Conservation (phyloP, 1,140 invertebrate genomes). For the Ceratina japonica region DNA sequence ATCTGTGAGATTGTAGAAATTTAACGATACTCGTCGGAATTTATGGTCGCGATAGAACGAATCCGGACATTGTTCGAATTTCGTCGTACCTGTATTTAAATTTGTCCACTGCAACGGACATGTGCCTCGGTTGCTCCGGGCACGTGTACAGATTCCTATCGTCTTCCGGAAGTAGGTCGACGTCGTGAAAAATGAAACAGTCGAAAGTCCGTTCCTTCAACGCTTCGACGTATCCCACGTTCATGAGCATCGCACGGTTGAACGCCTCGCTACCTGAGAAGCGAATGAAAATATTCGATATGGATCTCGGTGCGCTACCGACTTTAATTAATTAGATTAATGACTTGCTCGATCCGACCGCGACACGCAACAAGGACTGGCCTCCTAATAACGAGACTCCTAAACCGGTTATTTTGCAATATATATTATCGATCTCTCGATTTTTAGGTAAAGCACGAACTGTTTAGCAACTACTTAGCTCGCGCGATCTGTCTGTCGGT, state of each 20-base stretch:
- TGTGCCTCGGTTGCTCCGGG: slow-evolving; percentile 93
- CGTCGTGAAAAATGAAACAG: slow-evolving; percentile 98
- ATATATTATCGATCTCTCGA: too few species aligned
- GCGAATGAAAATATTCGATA: neutral
- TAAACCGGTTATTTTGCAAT: too few species aligned
- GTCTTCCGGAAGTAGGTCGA: slow-evolving; percentile 95
- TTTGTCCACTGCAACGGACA: slow-evolving; percentile 96
- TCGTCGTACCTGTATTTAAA: slow-evolving; percentile 87
- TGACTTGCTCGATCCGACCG: too few species aligned
- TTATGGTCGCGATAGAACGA: neutral
- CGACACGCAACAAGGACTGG: too few species aligned
- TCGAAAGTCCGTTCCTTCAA: slow-evolving; percentile 88
- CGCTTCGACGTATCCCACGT: slow-evolving; percentile 95
- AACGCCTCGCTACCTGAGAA: slow-evolving; percentile 84
- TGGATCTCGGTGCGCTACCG: neutral
- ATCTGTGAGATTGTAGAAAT: too few species aligned
- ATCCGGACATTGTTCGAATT: too few species aligned
- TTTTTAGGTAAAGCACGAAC: too few species aligned
- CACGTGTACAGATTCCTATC: slow-evolving; percentile 95
- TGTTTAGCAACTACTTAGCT: too few species aligned
- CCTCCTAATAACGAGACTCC: too few species aligned
- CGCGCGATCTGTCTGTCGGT: neutral
- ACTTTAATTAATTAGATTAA: too few species aligned
- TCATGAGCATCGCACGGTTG: slow-evolving; percentile 96
- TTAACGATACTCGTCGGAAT: too few species aligned